phyloP scores from a whole-genome alignment of 2,888 invertebrate genomes.

The Spisula subtruncata region DNA sequence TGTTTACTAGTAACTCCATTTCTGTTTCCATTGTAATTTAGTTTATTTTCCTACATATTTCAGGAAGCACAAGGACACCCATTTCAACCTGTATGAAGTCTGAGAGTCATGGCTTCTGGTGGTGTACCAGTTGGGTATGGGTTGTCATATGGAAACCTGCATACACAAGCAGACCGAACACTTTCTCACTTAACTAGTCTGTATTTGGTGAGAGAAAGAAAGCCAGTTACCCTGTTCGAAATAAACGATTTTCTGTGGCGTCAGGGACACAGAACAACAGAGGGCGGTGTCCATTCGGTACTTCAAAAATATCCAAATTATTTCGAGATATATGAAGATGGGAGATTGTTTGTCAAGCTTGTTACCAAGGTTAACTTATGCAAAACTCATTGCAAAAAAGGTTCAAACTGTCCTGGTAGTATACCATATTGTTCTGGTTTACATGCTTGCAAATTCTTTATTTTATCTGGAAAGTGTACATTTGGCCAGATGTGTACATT shows the following conservation, averaged over 20 bases:
- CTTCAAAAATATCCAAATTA: constrained; percentile 37
- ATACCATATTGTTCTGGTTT: constrained; percentile 70
- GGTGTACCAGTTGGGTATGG: background rate
- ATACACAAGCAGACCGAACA: background rate
- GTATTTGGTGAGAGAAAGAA: background rate
- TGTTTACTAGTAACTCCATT: too few species aligned
- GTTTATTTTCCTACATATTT: too few species aligned
- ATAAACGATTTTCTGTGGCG: background rate
- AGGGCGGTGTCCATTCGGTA: background rate
- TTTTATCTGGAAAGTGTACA: constrained; percentile 71
- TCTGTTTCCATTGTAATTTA: too few species aligned
- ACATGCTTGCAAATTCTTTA: constrained; percentile 75
- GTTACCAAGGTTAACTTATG: constrained; percentile 68
- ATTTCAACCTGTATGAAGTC: too few species aligned
- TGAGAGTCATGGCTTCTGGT: background rate
- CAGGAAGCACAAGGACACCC: too few species aligned
- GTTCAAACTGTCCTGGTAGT: constrained; percentile 62
- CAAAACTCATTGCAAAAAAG: constrained; percentile 70
- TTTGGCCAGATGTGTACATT: constrained; percentile 70
- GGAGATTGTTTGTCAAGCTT: constrained; percentile 52
- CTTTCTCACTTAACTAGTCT: background rate
- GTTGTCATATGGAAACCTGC: background rate
- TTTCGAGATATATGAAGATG: constrained; percentile 59
- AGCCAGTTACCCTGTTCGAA: background rate
- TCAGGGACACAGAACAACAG: background rate